Conservation (phyloP, 2,797 vertebrate genomes). For the Hozukius guyotensis region DNA sequence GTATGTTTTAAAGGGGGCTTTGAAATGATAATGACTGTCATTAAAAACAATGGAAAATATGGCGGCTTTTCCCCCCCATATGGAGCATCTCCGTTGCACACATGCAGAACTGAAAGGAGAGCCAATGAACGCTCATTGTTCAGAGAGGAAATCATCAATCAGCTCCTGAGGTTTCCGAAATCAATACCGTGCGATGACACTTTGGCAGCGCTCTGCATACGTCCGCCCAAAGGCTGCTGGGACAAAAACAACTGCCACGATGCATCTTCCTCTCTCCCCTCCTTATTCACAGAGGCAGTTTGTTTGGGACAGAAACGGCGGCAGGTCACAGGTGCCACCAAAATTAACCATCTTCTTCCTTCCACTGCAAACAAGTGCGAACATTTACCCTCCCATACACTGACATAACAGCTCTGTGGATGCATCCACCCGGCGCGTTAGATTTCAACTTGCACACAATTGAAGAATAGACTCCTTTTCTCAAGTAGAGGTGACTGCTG, state of each 20-base stretch:
- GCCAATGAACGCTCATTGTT: constrained; percentile 13
- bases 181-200: constrained; percentile 56
- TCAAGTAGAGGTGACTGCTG: constrained; percentile 71
- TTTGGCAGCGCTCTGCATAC: constrained; percentile 44
- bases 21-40: background rate
- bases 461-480: constrained; percentile 60
- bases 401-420: constrained; percentile 51
- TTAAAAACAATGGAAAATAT: background rate
- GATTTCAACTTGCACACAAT: constrained; percentile 52
- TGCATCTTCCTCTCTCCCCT: constrained; percentile 56
- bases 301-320: constrained; percentile 66
- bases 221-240: constrained; percentile 23
- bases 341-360: constrained; percentile 74
- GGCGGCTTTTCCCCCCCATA: background rate
- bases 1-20: background rate
- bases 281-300: constrained; percentile 69
- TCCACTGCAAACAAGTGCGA: constrained; percentile 69
- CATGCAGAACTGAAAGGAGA: background rate
- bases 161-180: constrained; percentile 46
- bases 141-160: constrained; percentile 55
- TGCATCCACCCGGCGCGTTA: constrained; percentile 51
- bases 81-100: constrained; percentile 1
- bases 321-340: constrained; percentile 81
- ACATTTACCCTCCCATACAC: constrained; percentile 60
- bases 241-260: constrained; percentile 26